Base-by-base conservation (phyloP, 2,797 vertebrate genomes). In the Epinephelus awoara region DNA sequence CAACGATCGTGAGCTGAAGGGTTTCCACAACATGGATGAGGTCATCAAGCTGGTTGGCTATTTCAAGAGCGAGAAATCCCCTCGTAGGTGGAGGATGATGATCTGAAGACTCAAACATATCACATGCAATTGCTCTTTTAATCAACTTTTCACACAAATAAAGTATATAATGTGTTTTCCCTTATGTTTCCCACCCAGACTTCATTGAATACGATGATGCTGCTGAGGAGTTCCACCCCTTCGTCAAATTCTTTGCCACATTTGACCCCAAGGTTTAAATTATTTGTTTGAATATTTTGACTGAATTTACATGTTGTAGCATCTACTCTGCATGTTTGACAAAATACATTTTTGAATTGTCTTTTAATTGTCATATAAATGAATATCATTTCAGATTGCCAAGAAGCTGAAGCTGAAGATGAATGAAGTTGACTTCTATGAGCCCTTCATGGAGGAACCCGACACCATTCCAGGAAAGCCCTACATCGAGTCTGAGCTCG, bases 381-480 rank as follows among this genome's bases (percentile, higher is more conserved):
- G 15, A 0, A 15, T 23, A 8, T 42, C 11, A 70, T 66, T 78
- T 34, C 86, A 98, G 97, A 97, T 96, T 51, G 97, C 97, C 68
- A 97, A 96, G 89, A 97, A 96, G 75, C 88, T 98, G 71, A 96
- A 96, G 13, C 91, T 98, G 82, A 97, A 96, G 82, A 10, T 98
- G 69, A 98, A 98, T 0, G 96, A 98, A 82, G 96, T 98, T 0
- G 96, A 97, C 69, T 98, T 98, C 89, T 98, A 97, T 0, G 97
- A 98, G 67, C 97, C 97, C 0, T 98, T 99, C 94, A 97, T 96
- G 96, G 94, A 96, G 1, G 93, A 97, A 11, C 94, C 97, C 0
- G 86, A 94, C 69, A 92, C 94, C 58, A 97, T 98, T 84, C 97
- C 97, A 2, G 96, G 96, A 78, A 97, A 96, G n/a, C 96, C 97